phyloP scores from a whole-genome alignment of 2,888 invertebrate species.

The Apeira syringaria region DNA sequence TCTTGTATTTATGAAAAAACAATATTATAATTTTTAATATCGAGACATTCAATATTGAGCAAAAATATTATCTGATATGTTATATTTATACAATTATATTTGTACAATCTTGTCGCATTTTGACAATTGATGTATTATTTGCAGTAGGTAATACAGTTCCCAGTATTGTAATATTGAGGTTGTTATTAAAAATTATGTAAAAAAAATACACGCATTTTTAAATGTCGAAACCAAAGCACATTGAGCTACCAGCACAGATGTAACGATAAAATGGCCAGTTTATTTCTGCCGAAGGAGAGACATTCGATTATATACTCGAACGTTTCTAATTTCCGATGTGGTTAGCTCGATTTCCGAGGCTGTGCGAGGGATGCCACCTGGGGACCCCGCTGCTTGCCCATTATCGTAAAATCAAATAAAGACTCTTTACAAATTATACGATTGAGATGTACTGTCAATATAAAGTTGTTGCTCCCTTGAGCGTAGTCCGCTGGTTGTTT shows the following conservation, averaged over 20 bases:
- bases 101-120: too few relatives aligned
- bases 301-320: constrained; percentile 80
- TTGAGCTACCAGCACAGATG: constrained; percentile 41
- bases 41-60: too few relatives aligned
- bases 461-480: constrained; percentile 16
- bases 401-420: constrained; percentile 76
- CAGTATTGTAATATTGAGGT: too few relatives aligned
- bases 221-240: constrained; percentile 35
- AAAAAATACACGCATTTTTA: too few relatives aligned
- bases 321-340: constrained; percentile 82
- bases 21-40: too few relatives aligned
- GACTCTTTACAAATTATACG: constrained; percentile 61
- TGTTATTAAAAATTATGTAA: too few relatives aligned
- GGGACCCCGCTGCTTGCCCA: constrained; percentile 60
- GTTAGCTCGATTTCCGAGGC: constrained; percentile 81
- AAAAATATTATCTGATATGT: too few relatives aligned
- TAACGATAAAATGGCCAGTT: constrained; percentile 53
- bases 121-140: too few relatives aligned
- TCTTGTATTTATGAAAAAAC: too few relatives aligned
- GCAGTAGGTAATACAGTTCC: too few relatives aligned
- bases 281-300: constrained; percentile 64
- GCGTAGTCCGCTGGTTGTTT: constrained; percentile 7
- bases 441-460: constrained; percentile 58
- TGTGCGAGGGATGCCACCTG: constrained; percentile 65
- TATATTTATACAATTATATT: too few relatives aligned